Evolutionary conservation across 2,797 vertebrate species (phyloP), one percentile per base, ranked within the genome.

Genomic region (Gallinago stenura): DNA sequence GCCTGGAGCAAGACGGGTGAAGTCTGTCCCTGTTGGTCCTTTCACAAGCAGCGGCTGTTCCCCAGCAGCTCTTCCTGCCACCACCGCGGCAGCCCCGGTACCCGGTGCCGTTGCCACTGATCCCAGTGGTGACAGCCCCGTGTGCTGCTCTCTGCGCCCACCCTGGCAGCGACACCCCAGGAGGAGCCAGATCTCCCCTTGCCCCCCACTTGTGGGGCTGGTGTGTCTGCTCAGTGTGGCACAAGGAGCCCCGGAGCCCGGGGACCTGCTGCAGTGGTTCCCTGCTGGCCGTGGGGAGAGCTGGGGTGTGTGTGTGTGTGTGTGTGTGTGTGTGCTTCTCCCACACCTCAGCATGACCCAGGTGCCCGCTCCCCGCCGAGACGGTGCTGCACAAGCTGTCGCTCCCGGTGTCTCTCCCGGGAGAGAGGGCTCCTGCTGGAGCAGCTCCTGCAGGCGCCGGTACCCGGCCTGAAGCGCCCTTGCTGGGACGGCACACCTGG

Each of bases 301-400:
- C 33, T 51, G 41, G 41, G 51, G 10, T 19, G 21, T 1, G 10
- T 16, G 21, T 1, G 7, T 1, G 12, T 4, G 50, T 25, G 28
- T 19, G 21, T 1, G 10, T 19, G 21, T 1, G 7, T 1, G 12
- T 4, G 50, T 25, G 28, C 46, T 54, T 45, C 65, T 66, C 51
- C 22, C 31, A 5, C n/a, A 9, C 19, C 6, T 5, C 64, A 17
- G 64, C 26, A n/a, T 2, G 10, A 12, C 53, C 19, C 53, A 4
- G 9, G 39, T 20, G 16, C 45, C 19, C 2, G 48, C 8, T 68
- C 13, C 30, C 37, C 0, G 2, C 15, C 0, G 0, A 7, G 39
- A 26, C 0, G 1, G 37, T 18, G 58, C 39, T 37, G 28, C 19
- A 3, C 1, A 6, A 14, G n/a, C 45, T 53, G 5, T 24, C 0